Base-by-base conservation (phyloP, 92 coral and sea anemone species). In the Virgularia gustaviana region DNA sequence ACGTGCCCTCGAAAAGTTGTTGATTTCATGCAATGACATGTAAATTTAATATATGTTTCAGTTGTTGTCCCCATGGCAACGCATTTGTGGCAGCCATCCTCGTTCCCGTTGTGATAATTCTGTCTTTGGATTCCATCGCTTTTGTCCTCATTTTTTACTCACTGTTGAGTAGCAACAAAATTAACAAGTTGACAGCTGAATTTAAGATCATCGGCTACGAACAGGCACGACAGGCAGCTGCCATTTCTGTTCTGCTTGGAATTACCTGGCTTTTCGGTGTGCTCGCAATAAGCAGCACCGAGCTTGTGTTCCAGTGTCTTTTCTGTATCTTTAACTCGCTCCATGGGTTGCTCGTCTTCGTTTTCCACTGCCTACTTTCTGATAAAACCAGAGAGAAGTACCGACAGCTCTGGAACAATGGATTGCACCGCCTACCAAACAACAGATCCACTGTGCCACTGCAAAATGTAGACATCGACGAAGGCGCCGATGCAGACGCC, bases 191-290 rank as follows among this genome's bases (percentile, higher is more conserved):
- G 42, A 33, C 43, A 3, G 22, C 43, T 9, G 43, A 33, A 10
- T 9, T 13, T 9, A 60, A 33, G 66, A 35, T 24, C 25, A 60
- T 28, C 20, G 66, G 44, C 5, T 20, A 34, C 45, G 37, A 42
- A 0, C 66, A 60, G 32, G 25, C 66, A n/a, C 34, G 66, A 36
- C 66, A 29, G 28, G 66, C 44, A 34, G 22, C 37, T 33, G 27
- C 44, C 20, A 60, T 60, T 35, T 31, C 37, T 8, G 66, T 60
- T 28, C 28, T 60, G 2, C 66, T 60, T 28, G 66, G 66, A n/a
- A 42, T 60, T 3, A 60, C 66, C 42, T 60, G 66, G 66, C 22
- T 60, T 11, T 60, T 60, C 37, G 66, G 66, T 60, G 42, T 32
- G 22, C 66, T 60, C 23, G 66, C 66, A 11, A 60, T 60, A 42